Percentiles rank a stretch among this genome's conserved stretches.
These are phyloP conservation scores for Gymnoscelis rufifasciata DNA, from an alignment of 2,888 invertebrate species.

Conservation along the genomic window DNA sequence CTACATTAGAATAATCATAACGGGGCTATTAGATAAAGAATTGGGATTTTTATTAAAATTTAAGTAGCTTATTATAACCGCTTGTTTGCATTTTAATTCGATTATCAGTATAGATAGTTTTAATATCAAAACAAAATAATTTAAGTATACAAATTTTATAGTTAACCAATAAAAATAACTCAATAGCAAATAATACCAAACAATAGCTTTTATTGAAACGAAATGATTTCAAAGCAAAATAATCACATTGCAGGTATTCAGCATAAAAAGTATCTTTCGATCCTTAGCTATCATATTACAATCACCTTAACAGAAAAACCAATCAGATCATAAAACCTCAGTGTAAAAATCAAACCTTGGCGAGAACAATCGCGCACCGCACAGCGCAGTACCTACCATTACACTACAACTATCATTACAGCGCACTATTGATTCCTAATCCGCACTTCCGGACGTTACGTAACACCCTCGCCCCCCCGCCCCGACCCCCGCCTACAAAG, in stretches of 20 bases:
- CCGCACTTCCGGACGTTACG: constrained; percentile 79
- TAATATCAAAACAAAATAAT: too few species aligned
- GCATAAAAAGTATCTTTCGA: too few species aligned
- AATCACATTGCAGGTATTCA: too few species aligned
- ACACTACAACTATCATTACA: constrained; percentile 77
- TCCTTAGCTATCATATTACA: too few species aligned
- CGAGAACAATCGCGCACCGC: constrained; percentile 47
- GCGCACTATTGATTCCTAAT: constrained; percentile 79
- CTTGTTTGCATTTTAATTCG: not conserved
- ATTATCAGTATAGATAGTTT: not conserved
- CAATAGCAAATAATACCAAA: too few species aligned
- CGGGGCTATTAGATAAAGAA: not conserved
- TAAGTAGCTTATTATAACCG: not conserved
- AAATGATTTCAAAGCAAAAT: too few species aligned
- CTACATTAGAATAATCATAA: not conserved
- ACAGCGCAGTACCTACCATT: constrained; percentile 66
- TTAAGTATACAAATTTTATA: constrained; percentile 2
- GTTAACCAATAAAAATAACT: too few species aligned
- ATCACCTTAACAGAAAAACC: too few species aligned
- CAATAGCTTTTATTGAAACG: too few species aligned
- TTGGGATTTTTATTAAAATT: constrained; percentile 4
- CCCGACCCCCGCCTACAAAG: constrained; percentile 47
- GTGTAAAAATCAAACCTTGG: too few species aligned
- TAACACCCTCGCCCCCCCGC: constrained; percentile 46
- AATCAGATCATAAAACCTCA: too few species aligned